Evolutionary conservation across 2,888 invertebrate genomes (phyloP), one percentile per base, ranked within the genome.

Genomic region (Amitus sp.): DNA sequence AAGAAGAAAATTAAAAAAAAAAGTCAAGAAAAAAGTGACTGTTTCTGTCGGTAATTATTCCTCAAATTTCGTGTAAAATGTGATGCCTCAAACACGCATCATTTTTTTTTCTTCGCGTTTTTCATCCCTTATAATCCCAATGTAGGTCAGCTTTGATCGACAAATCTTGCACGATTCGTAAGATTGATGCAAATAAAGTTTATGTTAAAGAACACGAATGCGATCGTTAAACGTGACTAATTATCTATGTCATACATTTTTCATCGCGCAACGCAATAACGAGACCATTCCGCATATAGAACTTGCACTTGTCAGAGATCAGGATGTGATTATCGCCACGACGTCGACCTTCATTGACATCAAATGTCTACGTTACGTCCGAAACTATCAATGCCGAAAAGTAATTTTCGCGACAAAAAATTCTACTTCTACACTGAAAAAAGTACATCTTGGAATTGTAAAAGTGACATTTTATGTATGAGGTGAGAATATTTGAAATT

Each of bases 261-360:
- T 19, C n/a, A 19, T 37, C 30, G 18, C 51, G 23, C 19, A 20
- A 7, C 10, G 13, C 5, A 27, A 12, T 10, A 37, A 51, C 45
- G 39, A 34, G 13, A 39, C 30, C 7, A 58, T 48, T 52, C 54
- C 20, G 9, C 13, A 37, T 34, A 12, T 53, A n/a, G 49, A 43
- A 54, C 47, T 46, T 33, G 57, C 45, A 47, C 56, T 46, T 20
- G 50, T 30, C 12, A 20, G 46, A 57, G 47, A 57, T 49, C 50
- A 23, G 33, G 47, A 47, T 20, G 48, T 37, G 48, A 45, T 50
- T 43, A 34, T 30, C 30, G 55, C 47, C 17, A 18, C 49, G 33
- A 58, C 37, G 15, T 23, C 33, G 53, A 49, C 58, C 58, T 59
- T 59, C 53, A 30, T 15, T 49, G 45, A 53, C 52, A 52, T 59